Evolutionary conservation across 2,113 vertebrate genomes (phyloP), one percentile per base, ranked within the genome.

Genomic region (Oryzias curvinotus): DNA sequence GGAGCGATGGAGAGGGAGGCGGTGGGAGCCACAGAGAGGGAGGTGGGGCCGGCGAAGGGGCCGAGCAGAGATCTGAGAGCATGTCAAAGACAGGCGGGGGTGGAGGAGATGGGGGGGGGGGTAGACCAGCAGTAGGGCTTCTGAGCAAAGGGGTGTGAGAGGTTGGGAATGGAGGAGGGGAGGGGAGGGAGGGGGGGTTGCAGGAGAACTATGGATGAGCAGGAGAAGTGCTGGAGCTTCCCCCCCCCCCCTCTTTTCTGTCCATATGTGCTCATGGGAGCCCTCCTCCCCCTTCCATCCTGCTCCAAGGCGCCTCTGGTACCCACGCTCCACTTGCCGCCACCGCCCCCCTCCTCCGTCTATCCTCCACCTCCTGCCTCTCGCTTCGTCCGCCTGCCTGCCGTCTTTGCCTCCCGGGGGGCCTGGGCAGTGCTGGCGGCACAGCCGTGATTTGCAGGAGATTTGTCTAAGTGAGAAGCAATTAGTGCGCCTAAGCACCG

Each of bases 401-500:
- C 89, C 83, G 85, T 84, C 88, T 86, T 68, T 81, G 79, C 88
- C 75, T 86, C 89, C 91, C 89, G 67, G 84, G 90, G 85, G 89
- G 90, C 78, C 63, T 0, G 69, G 85, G 82, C 87, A 86, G 82
- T 60, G 87, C 90, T 90, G 88, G 83, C 86, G 89, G 90, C 88
- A 69, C 83, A 85, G 82, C 86, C 86, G 85, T 91, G 90, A 92
- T 92, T 92, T 91, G 87, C 88, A 84, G 88, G 86, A 91, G 90
- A 91, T 92, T 92, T 93, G 91, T 92, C 91, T 92, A 92, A 93
- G 91, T 92, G 91, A 92, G 90, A 92, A 91, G 91, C 91, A 92
- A 92, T 92, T 92, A 92, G 90, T 91, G 91, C 69, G 85, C 84
- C 81, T 84, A 90, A 91, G 88, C 86, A 87, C 86, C 71, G 84